phyloP scores from a whole-genome alignment of 92 coral and sea anemone species.

The Epizoanthus fatuus region DNA sequence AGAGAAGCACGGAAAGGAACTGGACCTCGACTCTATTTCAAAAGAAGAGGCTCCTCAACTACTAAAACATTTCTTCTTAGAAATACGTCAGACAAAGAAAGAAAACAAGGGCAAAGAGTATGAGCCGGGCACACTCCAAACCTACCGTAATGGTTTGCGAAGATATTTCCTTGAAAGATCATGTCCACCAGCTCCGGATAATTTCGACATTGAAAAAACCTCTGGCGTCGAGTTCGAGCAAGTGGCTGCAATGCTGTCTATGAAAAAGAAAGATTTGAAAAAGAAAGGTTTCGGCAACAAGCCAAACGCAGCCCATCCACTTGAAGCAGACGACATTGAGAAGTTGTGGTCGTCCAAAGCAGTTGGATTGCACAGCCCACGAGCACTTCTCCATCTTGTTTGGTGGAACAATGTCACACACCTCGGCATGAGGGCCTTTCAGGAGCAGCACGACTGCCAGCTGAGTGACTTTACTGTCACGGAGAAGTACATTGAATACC shows the following conservation, averaged over 20 bases:
- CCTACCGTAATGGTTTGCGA: slow-evolving; percentile 66
- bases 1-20: slow-evolving; percentile 55
- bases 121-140: slow-evolving; percentile 61
- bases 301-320: too few relatives aligned
- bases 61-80: slow-evolving; percentile 67
- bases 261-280: slow-evolving; percentile 40
- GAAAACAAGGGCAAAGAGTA: slow-evolving; percentile 64
- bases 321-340: too few relatives aligned
- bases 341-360: neutral
- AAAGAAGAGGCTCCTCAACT: slow-evolving; percentile 57
- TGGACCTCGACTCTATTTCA: slow-evolving; percentile 36
- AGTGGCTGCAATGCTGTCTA: slow-evolving; percentile 53
- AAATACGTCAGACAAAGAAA: slow-evolving; percentile 62
- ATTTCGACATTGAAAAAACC: slow-evolving; percentile 62
- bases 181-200: slow-evolving; percentile 73
- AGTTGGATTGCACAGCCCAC: neutral
- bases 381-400: slow-evolving; percentile 36
- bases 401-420: slow-evolving; percentile 50
- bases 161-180: slow-evolving; percentile 66
- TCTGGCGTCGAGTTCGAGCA: slow-evolving; percentile 55
- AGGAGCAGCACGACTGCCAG: slow-evolving; percentile 49
- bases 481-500: neutral
- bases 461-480: neutral
- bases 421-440: slow-evolving; percentile 34
- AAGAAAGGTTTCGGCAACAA: slow-evolving; percentile 5